Evolutionary conservation across 2,797 vertebrate species (phyloP).

Genomic region (Aselliscus stoliczkanus): DNA sequence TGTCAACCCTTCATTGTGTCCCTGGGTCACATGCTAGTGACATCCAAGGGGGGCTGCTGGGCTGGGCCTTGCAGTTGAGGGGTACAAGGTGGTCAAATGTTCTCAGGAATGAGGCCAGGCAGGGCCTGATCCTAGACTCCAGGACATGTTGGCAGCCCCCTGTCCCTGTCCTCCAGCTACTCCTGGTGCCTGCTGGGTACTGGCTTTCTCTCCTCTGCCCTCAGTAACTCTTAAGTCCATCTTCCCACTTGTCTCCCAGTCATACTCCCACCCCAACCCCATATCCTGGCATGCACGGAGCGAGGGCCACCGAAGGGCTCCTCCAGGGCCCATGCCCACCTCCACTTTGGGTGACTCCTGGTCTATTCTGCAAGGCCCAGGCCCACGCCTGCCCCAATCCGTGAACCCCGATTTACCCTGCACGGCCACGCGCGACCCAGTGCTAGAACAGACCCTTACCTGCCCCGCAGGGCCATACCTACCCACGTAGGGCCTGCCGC

Average conservation of each 20-base stretch:
- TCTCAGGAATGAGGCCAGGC: neutral
- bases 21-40: neutral
- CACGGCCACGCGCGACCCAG: neutral
- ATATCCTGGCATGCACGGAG: no score
- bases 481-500: neutral
- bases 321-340: neutral
- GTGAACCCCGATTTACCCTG: neutral
- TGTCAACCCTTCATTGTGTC: neutral
- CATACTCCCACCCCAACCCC: neutral
- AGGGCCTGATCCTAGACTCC: neutral
- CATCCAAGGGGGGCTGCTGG: neutral
- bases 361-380: neutral
- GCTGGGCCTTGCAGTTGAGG: neutral
- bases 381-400: neutral
- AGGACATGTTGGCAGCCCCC: neutral
- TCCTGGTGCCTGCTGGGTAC: neutral
- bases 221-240: neutral
- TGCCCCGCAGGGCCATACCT: neutral
- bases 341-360: neutral
- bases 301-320: neutral
- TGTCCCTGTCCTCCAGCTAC: neutral
- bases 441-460: no score
- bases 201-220: neutral
- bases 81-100: rapidly evolving
- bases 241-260: neutral